Percentiles rank a stretch among this genome's conserved stretches.
Evolutionary conservation across 2,888 invertebrate species (phyloP).

Genomic region (Rhorus exstirpatorius): DNA sequence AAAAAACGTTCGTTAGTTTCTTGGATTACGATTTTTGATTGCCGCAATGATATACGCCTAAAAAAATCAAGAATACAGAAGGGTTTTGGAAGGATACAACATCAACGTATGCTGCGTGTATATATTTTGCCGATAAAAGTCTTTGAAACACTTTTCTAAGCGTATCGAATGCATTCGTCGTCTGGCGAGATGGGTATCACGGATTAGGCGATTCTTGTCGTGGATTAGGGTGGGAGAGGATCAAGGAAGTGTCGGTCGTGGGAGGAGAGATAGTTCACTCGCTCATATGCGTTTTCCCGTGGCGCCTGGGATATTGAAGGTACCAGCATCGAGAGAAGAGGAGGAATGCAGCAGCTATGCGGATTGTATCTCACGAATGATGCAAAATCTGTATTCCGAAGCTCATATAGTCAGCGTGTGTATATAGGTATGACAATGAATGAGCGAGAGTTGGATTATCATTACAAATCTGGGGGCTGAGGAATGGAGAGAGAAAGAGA

Average conservation of each 20-base stretch:
- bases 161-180: slow-evolving; percentile 5
- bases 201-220: slow-evolving; percentile 76
- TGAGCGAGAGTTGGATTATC: neutral
- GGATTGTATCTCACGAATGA: neutral
- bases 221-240: slow-evolving; percentile 75
- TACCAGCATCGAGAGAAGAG: slow-evolving; percentile 6
- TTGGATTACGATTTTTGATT: slow-evolving; percentile 16
- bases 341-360: neutral
- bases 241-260: slow-evolving; percentile 71
- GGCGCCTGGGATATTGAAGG: slow-evolving; percentile 60
- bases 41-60: slow-evolving; percentile 39
- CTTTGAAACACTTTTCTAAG: slow-evolving; percentile 52
- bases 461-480: neutral
- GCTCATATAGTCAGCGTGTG: neutral
- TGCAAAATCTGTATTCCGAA: neutral
- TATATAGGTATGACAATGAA: neutral
- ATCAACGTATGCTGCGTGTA: neutral
- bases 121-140: neutral
- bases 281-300: slow-evolving; percentile 12
- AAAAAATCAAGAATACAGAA: slow-evolving; percentile 53
- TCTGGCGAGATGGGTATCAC: slow-evolving; percentile 52
- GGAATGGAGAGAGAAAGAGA: slow-evolving; percentile 9
- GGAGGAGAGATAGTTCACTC: slow-evolving; percentile 15
- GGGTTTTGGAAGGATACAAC: slow-evolving; percentile 16
- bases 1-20: slow-evolving; percentile 13